Evolutionary conservation across 2,888 invertebrate genomes (phyloP), one percentile per base, ranked within the genome.

Genomic region (Caenorhabditis sp.): DNA sequence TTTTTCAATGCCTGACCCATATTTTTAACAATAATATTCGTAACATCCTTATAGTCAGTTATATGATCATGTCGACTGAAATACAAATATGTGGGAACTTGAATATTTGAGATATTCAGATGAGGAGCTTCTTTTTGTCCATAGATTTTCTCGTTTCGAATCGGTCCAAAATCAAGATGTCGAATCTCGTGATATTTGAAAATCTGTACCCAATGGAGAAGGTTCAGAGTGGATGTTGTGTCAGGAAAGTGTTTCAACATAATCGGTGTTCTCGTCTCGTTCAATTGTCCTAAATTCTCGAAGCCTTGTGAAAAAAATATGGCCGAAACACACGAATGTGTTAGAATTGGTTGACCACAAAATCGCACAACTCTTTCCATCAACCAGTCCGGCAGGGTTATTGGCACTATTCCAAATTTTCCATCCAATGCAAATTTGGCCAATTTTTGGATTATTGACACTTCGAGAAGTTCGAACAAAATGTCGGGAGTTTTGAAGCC

Each of bases 141-240:
- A 51, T 73, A 73, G 8, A 60, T 55, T 8, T 51, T 58, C 54
- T 58, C 2, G 50, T 73, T 73, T 36, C 62, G 57, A n/a, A 50
- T 24, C 3, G 54, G 36, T 31, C 76, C 76, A 14, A 65, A 51
- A 62, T 72, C 72, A 6, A 72, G 31, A 50, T 58, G 58, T 21
- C 67, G 21, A 53, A 77, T 19, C 23, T 70, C 62, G 51, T 77
- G 77, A 57, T 60, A 66, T 51, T 70, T 69, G 66, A 77, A 66
- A 1, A 68, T 57, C 58, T 77, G 77, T 53, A 63, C 51, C 73
- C 73, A 77, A 53, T 73, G 68, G 6, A 77, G 58, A 27, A 77
- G 14, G 26, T 73, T 77, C 26, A 67, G 17, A 2, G 67, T 65
- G 0, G 77, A 77, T 17, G 77, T 77, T 12, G 63, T 31, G 0